A percentile compares a stretch with the other conserved stretches of the same genome.
phyloP scores from a whole-genome alignment of 1,140 invertebrate species.

The Meloidogyne hapla region DNA sequence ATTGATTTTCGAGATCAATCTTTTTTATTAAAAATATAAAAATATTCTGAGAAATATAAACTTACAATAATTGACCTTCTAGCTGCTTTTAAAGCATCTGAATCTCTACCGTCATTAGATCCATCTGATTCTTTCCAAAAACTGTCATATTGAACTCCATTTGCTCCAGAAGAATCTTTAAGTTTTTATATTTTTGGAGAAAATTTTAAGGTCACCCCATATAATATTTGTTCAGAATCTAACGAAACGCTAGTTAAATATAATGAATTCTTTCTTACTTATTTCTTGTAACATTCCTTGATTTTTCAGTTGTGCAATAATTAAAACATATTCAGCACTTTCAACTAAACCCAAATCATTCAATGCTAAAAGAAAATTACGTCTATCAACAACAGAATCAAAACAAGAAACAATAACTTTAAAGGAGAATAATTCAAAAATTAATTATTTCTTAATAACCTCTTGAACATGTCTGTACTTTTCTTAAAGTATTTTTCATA shows the following conservation, averaged over 20 bases:
- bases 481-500: constrained; percentile 32
- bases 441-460: constrained; percentile 3
- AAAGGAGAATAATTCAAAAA: not conserved
- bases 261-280: constrained; percentile 8
- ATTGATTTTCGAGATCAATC: constrained; percentile 38
- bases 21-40: constrained; percentile 11
- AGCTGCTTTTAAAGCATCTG: constrained; percentile 33
- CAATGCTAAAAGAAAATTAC: constrained; percentile 38
- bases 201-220: too few species aligned
- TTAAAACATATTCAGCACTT: constrained; percentile 48
- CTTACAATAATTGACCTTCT: constrained; percentile 32
- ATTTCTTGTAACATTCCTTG: constrained; percentile 45
- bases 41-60: not conserved
- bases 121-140: constrained; percentile 34
- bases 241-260: too few species aligned
- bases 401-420: constrained; percentile 45
- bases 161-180: constrained; percentile 7
- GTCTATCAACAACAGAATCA: constrained; percentile 35
- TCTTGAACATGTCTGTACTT: constrained; percentile 18
- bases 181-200: not conserved
- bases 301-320: constrained; percentile 34
- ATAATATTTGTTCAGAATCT: too few species aligned
- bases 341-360: constrained; percentile 29
- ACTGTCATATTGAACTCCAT: constrained; percentile 21
- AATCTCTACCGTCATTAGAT: constrained; percentile 38